These are phyloP conservation scores for Corvus moneduloides DNA, from an alignment of 2,113 vertebrate genomes.

Conservation along the genomic window DNA sequence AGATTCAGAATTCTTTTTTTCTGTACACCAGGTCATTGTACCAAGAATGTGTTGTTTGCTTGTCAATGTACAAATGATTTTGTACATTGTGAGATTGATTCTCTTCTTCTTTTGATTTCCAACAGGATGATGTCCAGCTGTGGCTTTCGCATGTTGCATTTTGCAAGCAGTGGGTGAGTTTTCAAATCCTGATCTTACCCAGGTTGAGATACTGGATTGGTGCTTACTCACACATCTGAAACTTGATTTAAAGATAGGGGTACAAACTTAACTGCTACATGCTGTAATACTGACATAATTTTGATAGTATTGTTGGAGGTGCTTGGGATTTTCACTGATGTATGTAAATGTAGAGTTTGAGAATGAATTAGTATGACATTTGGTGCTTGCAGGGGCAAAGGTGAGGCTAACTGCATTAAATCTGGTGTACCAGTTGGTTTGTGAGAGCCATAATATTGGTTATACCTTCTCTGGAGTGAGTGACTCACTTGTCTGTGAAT, in stretches of 20 bases:
- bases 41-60: neutral
- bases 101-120: neutral
- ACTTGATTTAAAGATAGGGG: neutral
- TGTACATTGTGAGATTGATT: neutral
- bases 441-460: neutral
- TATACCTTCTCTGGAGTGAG: neutral
- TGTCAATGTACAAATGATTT: neutral
- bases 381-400: neutral
- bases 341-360: neutral
- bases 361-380: neutral
- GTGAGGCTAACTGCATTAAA: neutral
- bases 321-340: neutral
- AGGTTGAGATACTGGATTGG: neutral
- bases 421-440: neutral
- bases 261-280: neutral
- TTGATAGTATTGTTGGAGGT: neutral
- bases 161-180: constrained; percentile 95
- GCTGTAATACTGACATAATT: neutral
- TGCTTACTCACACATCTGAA: neutral
- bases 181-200: neutral
- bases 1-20: neutral
- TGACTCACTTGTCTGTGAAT: neutral
- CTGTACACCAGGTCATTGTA: neutral
- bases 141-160: constrained; percentile 95
- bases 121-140: constrained; percentile 90